Evolutionary conservation across 2,113 vertebrate species (phyloP).

Genomic region (Trachemys scripta): DNA sequence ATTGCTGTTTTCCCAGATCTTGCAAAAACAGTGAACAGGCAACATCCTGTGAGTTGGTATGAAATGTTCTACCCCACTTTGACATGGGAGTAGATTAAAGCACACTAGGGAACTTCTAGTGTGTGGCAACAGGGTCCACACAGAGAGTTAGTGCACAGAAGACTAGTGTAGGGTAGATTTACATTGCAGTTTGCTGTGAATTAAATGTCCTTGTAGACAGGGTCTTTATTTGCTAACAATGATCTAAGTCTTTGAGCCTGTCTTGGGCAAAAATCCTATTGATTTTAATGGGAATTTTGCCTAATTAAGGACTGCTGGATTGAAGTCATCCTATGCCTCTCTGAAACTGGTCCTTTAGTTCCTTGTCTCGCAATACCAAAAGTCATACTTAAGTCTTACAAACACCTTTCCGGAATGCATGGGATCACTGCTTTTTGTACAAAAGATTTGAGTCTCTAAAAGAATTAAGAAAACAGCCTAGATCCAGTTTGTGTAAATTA

Average conservation of each 20-base stretch:
- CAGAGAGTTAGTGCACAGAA: not conserved
- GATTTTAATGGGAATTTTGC: conserved; percentile 18
- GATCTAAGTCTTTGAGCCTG: conserved; percentile 9
- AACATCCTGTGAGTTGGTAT: conserved; percentile 20
- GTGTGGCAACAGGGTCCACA: not conserved
- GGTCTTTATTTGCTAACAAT: not conserved
- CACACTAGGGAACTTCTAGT: not conserved
- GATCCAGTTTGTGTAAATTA: conserved; percentile 38
- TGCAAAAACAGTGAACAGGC: conserved; percentile 9
- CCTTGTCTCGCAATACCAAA: not conserved
- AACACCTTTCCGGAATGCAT: not conserved
- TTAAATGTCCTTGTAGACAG: not conserved
- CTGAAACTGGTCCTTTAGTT: conserved; percentile 18
- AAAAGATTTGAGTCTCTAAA: conserved; percentile 10
- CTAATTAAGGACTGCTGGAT: conserved; percentile 25
- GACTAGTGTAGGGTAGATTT: not conserved
- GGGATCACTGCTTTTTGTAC: not conserved
- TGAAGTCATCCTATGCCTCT: conserved; percentile 3
- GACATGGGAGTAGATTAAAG: not conserved
- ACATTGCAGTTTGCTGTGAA: not conserved
- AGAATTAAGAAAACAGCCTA: not conserved
- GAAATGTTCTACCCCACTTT: not conserved
- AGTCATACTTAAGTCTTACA: not conserved
- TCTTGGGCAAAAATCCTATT: conserved; percentile 49
- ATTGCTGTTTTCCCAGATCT: not conserved